A percentile compares a stretch with the other conserved stretches of the same genome.
Conservation (phyloP, 2,113 vertebrate genomes). For the Todiramphus chloris region DNA sequence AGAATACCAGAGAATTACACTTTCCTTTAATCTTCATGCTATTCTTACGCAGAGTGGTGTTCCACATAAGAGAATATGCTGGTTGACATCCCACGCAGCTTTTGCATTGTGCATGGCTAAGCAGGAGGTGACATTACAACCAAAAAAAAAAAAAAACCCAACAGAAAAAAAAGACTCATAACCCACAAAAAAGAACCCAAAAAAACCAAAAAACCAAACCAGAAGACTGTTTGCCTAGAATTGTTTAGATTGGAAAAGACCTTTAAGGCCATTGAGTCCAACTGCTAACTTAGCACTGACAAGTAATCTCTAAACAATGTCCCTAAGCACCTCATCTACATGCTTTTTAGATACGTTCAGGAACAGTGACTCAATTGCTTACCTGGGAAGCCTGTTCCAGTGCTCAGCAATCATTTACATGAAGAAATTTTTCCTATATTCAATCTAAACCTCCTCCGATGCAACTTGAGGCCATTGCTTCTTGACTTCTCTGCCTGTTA, state of each 20-base stretch:
- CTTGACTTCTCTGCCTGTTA: too few species aligned
- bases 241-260: not conserved
- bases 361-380: too few species aligned
- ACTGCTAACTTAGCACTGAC: too few species aligned
- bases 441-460: not conserved
- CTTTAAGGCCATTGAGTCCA: too few species aligned
- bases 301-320: too few species aligned
- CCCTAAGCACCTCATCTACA: too few species aligned
- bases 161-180: not conserved
- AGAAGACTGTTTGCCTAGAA: not conserved
- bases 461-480: too few species aligned
- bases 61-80: not conserved
- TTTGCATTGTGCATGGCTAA: not conserved
- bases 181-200: not conserved
- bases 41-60: not conserved
- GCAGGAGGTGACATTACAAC: not conserved
- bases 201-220: not conserved
- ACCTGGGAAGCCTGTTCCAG: too few species aligned
- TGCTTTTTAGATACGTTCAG: too few species aligned
- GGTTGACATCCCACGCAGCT: not conserved
- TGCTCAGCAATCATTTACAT: too few species aligned
- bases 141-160: not conserved
- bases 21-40: not conserved
- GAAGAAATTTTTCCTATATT: too few species aligned
- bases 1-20: not conserved